Base-by-base conservation (phyloP, 2,888 invertebrate species). In the Caenorhabditis sulstoni region DNA sequence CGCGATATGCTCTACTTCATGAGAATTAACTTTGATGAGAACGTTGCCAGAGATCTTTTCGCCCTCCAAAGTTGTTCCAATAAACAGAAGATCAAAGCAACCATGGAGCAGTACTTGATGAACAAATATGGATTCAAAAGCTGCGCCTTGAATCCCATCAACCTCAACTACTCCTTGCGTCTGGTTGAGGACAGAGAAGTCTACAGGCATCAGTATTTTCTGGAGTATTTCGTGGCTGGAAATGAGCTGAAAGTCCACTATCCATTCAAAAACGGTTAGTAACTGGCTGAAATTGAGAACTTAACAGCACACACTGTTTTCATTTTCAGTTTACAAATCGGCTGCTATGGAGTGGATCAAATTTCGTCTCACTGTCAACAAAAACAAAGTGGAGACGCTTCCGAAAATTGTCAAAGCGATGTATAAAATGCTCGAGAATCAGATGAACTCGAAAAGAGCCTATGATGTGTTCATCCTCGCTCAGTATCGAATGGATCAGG, bases 381-480 rank as follows among this genome's bases (percentile, higher is more conserved):
- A 59, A 9, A 29, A 16, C 22, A 1, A 11, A 1, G n/a, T 14
- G 1, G 22, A 29, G 7, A 29, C 37, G 23, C 39, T 52, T 11
- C 64, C 64, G 16, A 5, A 22, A 41, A 18, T 39, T 9, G 41
- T 64, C 16, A 18, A 41, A 18, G 52, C 18, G 0, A 64, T 52
- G 52, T 64, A 64, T 23, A 9, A 0, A 1, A 16, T n/a, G 9
- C 11, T 64, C 14, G 50, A 50, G 23, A 1, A 41, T 1, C 14
- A 64, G 5, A 0, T 64, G 22, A 39, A 50, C 14, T 14, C 41
- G 1, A 11, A 1, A 22, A 18, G 64, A n/a, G 50, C 64, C 12
- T 41, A 64, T 12, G 64, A 64, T 5, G 16, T 64, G 7, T 64
- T 64, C 52, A 9, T 64, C 3, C 16, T 64, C 5, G 50, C 64